A percentile compares a stretch with the other conserved stretches of the same genome.
Evolutionary conservation across 1,140 invertebrate genomes (phyloP).

Genomic region (Tetramorium simillimum): DNA sequence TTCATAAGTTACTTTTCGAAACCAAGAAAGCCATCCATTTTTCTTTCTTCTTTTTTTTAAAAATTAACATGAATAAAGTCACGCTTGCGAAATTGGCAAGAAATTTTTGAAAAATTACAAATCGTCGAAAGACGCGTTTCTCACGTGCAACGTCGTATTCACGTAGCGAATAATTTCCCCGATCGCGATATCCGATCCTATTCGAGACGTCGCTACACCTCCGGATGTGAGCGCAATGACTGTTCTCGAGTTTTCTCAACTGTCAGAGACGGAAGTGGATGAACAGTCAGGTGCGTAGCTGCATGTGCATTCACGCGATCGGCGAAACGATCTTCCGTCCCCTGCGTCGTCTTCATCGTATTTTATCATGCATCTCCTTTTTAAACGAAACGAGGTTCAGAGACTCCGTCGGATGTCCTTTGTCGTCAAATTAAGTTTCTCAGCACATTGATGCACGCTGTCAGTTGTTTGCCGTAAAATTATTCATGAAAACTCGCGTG

Average conservation of each 20-base stretch:
- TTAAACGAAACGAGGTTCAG: background rate
- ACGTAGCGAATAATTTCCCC: background rate
- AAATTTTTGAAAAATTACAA: background rate
- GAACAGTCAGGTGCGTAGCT: slow-evolving; percentile 30
- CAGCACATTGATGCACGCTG: background rate
- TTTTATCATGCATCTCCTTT: background rate
- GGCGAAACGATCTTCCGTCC: slow-evolving; percentile 14
- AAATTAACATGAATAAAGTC: background rate
- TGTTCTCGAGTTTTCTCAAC: slow-evolving; percentile 44
- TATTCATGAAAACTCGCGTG: slow-evolving; percentile 35
- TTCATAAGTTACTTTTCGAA: background rate
- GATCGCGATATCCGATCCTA: slow-evolving; percentile 23
- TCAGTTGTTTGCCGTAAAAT: background rate
- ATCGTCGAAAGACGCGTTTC: background rate
- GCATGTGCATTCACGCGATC: slow-evolving; percentile 36
- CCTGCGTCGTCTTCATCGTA: background rate
- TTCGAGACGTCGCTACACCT: slow-evolving; percentile 18
- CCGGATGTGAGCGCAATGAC: slow-evolving; percentile 50
- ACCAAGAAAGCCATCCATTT: background rate
- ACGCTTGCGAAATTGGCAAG: background rate
- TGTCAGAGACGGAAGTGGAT: slow-evolving; percentile 60
- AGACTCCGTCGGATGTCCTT: background rate
- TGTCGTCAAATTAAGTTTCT: slow-evolving; percentile 23
- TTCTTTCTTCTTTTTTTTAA: background rate
- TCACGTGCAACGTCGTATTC: background rate